phyloP scores from a whole-genome alignment of 2,113 vertebrate species.

The Hylia prasina region DNA sequence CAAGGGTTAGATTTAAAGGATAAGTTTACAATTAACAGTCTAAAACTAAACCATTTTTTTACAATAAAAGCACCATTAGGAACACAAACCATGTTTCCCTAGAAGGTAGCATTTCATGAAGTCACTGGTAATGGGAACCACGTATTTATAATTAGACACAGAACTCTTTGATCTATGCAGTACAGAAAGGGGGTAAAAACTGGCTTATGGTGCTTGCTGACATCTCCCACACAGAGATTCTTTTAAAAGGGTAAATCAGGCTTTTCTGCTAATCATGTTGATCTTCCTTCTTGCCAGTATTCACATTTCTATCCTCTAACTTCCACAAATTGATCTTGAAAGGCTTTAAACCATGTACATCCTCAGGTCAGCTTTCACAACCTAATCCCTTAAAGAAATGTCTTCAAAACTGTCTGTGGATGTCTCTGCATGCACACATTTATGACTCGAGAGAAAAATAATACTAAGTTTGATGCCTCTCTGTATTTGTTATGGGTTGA shows the following conservation, averaged over 20 bases:
- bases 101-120: not conserved
- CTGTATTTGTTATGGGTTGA: no score
- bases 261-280: not conserved
- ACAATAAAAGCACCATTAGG: slow-evolving; percentile 30
- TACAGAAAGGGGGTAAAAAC: not conserved
- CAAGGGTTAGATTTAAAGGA: not conserved
- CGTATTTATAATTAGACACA: not conserved
- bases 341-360: not conserved
- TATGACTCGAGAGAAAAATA: not conserved
- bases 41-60: not conserved
- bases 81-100: not conserved
- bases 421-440: not conserved
- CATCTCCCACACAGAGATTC: not conserved
- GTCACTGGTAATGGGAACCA: not conserved
- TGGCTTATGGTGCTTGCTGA: not conserved
- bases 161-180: not conserved
- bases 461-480: not conserved
- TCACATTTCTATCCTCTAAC: not conserved
- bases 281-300: not conserved
- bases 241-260: not conserved
- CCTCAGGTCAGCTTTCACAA: not conserved
- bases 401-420: not conserved
- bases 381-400: not conserved
- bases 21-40: slow-evolving; percentile 6
- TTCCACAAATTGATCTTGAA: not conserved